Conservation (phyloP, 2,797 vertebrate species). For the Enteromius radiatus region DNA sequence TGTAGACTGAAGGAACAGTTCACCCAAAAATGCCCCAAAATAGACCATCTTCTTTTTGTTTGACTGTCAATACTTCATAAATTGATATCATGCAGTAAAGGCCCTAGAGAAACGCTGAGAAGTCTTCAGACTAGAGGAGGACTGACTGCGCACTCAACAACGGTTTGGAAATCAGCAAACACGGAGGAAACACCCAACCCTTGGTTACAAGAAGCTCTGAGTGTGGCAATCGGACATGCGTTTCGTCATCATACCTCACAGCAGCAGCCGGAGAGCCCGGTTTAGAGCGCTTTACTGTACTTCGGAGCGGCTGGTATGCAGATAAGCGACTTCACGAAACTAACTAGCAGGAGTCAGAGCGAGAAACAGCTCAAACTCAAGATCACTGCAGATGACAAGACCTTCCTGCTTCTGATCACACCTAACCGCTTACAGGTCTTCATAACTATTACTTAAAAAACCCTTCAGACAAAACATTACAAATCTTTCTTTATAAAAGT, state of each 20-base stretch:
- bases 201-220: not conserved
- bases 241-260: not conserved
- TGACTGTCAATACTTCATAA: not conserved
- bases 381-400: not conserved
- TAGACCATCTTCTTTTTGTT: not conserved
- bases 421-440: not conserved
- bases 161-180: not conserved
- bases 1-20: too few species aligned
- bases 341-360: not conserved
- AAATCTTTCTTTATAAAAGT: too few species aligned
- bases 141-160: not conserved
- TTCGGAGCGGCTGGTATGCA: slow-evolving; percentile 14
- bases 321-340: slow-evolving; percentile 21
- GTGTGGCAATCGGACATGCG: too few species aligned
- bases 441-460: not conserved
- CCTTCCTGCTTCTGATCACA: not conserved
- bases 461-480: not conserved
- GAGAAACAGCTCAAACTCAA: not conserved
- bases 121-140: not conserved
- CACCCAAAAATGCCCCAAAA: not conserved
- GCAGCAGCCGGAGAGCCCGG: not conserved
- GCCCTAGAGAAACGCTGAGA: too few species aligned
- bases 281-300: not conserved
- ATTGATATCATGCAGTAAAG: too few species aligned
- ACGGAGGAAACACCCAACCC: slow-evolving; percentile 3